Conservation (phyloP, 2,113 vertebrate species). For the Eulemur rufifrons region DNA sequence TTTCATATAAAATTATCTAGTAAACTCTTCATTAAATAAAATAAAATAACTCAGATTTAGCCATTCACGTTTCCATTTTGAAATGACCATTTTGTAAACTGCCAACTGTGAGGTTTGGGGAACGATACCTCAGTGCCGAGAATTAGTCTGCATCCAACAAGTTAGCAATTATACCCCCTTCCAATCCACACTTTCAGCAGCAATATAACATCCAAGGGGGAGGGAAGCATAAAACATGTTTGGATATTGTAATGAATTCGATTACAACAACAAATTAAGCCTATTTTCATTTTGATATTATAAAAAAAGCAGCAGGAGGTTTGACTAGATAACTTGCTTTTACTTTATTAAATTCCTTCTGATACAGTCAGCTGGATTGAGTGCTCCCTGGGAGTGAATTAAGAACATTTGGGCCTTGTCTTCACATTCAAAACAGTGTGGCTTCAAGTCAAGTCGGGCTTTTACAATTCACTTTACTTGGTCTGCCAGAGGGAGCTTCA, state of each 20-base stretch:
- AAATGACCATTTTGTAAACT: constrained; percentile 11
- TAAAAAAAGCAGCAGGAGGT: constrained; percentile 72
- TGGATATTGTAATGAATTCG: constrained; percentile 64
- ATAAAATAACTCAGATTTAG: background rate
- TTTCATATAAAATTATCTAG: background rate
- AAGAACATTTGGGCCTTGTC: constrained; percentile 66
- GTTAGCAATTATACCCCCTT: background rate
- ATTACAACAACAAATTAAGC: constrained; percentile 74
- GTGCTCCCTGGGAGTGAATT: constrained; percentile 67
- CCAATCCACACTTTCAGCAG: background rate
- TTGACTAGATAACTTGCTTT: constrained; percentile 69
- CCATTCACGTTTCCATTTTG: background rate
- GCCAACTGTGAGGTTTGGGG: background rate
- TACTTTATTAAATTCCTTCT: constrained; percentile 74
- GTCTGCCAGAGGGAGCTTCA: constrained; percentile 48
- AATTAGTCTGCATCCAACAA: constrained; percentile 32
- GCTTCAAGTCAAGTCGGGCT: constrained; percentile 34
- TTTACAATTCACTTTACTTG: constrained; percentile 30
- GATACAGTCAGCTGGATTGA: constrained; percentile 61
- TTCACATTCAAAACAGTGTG: constrained; percentile 59
- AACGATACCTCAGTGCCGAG: background rate
- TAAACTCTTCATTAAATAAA: background rate
- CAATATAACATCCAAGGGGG: constrained; percentile 28
- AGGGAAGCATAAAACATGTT: background rate
- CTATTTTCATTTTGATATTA: constrained; percentile 77